These are phyloP conservation scores for Myotis daubentonii DNA, from an alignment of 2,797 vertebrate species.

Conservation along the genomic window DNA sequence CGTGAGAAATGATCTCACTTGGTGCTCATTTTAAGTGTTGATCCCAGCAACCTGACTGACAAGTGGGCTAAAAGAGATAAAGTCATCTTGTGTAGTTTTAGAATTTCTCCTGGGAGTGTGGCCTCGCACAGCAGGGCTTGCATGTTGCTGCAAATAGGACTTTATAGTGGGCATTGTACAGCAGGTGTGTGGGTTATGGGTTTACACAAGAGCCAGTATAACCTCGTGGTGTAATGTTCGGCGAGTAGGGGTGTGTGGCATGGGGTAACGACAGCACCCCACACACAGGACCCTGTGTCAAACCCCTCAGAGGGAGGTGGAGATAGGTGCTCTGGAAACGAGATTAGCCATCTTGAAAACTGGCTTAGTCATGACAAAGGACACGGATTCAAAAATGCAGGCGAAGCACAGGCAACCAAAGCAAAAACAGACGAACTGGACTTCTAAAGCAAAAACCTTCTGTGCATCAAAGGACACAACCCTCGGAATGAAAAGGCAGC, in stretches of 20 bases:
- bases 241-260: neutral
- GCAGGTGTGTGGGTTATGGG: neutral
- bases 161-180: neutral
- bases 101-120: constrained; percentile 4
- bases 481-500: neutral
- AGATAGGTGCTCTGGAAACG: neutral
- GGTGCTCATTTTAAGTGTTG: neutral
- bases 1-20: neutral
- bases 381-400: neutral
- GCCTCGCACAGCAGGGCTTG: neutral
- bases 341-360: neutral
- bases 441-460: neutral
- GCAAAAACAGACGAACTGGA: neutral
- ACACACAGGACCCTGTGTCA: neutral
- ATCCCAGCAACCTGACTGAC: neutral
- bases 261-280: neutral
- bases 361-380: neutral
- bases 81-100: neutral
- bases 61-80: neutral
- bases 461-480: neutral
- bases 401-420: neutral
- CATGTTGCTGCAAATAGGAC: neutral
- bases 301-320: neutral
- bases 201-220: neutral
- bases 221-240: neutral